Percentiles rank a stretch among this genome's conserved stretches.
These are phyloP conservation scores for Oceanodroma tethys DNA, from an alignment of 2,113 vertebrate species.

Conservation along the genomic window DNA sequence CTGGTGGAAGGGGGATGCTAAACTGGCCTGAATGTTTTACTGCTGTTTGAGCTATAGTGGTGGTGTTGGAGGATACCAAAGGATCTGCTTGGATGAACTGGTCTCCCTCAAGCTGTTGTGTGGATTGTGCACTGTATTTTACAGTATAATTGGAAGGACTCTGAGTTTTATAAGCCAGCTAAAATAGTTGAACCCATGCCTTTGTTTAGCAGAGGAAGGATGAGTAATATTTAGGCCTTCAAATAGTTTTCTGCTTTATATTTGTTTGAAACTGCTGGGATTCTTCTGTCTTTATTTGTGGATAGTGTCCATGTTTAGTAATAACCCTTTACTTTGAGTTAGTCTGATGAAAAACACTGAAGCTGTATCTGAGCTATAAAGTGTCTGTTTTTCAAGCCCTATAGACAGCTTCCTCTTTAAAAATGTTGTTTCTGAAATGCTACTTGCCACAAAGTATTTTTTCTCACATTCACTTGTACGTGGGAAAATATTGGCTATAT, in stretches of 20 bases:
- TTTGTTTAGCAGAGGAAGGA: background rate
- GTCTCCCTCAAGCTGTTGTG: background rate
- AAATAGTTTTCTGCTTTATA: background rate
- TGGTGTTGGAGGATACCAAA: background rate
- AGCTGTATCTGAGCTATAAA: background rate
- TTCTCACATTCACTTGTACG: background rate
- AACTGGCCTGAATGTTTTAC: background rate
- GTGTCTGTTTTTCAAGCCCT: background rate
- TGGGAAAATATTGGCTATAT: background rate
- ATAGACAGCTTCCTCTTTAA: background rate
- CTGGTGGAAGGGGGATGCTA: background rate
- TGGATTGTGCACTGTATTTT: background rate
- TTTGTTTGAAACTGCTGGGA: background rate
- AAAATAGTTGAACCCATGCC: constrained; percentile 26
- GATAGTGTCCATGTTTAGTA: background rate
- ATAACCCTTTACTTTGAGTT: background rate
- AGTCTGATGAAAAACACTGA: background rate
- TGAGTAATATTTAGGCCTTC: constrained; percentile 7
- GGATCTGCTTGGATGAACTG: background rate
- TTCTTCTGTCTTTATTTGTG: background rate
- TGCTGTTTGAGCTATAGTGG: background rate
- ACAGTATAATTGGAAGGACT: background rate
- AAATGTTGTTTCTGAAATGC: background rate
- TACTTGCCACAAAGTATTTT: background rate
- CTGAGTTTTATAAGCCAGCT: background rate